Conservation (phyloP, 2,113 vertebrate species). For the Ciconia stormi region DNA sequence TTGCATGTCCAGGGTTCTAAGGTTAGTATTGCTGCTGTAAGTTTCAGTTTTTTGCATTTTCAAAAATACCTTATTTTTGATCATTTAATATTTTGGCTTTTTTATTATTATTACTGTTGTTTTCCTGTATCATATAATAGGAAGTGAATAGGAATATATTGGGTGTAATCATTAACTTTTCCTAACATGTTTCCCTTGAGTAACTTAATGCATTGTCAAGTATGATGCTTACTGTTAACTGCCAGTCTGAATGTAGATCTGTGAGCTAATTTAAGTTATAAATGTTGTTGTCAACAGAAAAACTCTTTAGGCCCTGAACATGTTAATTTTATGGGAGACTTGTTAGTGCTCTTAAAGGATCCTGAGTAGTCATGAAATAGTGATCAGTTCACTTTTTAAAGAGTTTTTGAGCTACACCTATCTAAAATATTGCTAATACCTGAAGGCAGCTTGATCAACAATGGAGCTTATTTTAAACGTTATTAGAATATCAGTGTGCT, state of each 20-base stretch:
- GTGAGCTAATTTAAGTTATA: neutral
- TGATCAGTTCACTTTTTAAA: neutral
- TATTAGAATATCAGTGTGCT: neutral
- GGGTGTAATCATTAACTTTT: neutral
- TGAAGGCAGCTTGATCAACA: neutral
- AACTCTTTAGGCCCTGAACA: neutral
- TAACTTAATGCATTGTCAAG: neutral
- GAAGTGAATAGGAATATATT: neutral
- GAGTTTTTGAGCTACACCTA: neutral
- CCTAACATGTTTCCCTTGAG: neutral
- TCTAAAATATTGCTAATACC: neutral
- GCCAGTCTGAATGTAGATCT: neutral
- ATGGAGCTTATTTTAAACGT: neutral
- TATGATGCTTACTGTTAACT: neutral
- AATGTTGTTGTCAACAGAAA: neutral
- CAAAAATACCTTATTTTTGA: constrained; percentile 70
- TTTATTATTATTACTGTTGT: constrained; percentile 17
- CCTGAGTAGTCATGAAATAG: neutral
- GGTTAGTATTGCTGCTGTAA: constrained; percentile 96
- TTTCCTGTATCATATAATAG: constrained; percentile 25
- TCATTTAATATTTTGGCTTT: constrained; percentile 58
- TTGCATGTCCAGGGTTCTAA: constrained; percentile 97
- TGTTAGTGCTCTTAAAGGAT: neutral
- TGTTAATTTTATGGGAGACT: neutral
- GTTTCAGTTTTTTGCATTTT: constrained; percentile 82